Evolutionary conservation across 2,797 vertebrate genomes (phyloP).

Genomic region (Thripadectes ignobilis): DNA sequence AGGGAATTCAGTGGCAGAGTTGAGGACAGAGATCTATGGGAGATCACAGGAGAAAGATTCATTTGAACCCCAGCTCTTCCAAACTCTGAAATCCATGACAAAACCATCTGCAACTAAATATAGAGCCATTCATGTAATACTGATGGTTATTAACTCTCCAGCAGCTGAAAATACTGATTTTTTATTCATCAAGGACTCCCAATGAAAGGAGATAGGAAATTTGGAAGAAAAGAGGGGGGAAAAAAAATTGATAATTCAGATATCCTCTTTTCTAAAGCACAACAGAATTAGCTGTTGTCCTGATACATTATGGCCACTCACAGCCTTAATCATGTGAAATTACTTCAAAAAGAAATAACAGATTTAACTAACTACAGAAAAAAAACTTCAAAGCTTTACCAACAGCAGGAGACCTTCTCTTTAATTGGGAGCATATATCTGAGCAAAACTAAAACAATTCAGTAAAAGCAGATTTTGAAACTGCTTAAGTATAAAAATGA

Average conservation of each 20-base stretch:
- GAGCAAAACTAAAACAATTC: background rate
- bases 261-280: background rate
- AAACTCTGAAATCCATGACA: background rate
- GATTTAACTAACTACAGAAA: background rate
- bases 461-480: background rate
- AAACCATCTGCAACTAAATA: background rate
- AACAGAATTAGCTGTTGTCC: conserved; percentile 20
- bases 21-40: background rate
- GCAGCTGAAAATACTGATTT: background rate
- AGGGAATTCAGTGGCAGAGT: background rate
- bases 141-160: background rate
- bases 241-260: background rate
- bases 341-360: conserved; percentile 50
- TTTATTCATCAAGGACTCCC: background rate
- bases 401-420: conserved; percentile 35
- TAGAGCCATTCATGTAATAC: background rate
- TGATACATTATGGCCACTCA: background rate
- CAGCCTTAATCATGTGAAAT: background rate
- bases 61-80: background rate
- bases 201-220: background rate
- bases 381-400: conserved; percentile 40
- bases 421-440: conserved; percentile 37
- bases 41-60: background rate
- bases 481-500: background rate
- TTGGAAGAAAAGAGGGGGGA: background rate